A percentile compares a stretch with the other conserved stretches of the same genome.
phyloP scores from a whole-genome alignment of 2,888 invertebrate species.

The Andrena haemorrhoa region DNA sequence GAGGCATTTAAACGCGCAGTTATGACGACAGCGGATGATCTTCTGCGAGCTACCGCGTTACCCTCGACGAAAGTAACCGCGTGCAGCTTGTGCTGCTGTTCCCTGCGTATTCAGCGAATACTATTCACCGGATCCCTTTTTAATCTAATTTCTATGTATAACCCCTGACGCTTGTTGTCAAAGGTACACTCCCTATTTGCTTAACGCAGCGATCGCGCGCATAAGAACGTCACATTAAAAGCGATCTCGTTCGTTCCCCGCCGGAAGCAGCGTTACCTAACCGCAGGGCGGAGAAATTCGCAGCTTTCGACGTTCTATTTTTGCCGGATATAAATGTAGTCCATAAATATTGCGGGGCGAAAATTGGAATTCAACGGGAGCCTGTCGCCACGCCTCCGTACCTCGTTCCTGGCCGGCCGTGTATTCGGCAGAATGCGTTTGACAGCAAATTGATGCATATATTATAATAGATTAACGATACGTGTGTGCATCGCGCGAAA shows the following conservation, averaged over 20 bases:
- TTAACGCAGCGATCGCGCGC: not conserved
- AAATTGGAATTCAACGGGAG: constrained; percentile 53
- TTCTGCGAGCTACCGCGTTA: constrained; percentile 56
- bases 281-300: constrained; percentile 27
- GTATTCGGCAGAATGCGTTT: constrained; percentile 63
- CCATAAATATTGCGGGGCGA: constrained; percentile 50
- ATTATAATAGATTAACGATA: constrained; percentile 75
- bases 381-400: constrained; percentile 15
- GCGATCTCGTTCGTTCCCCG: not conserved
- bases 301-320: constrained; percentile 60
- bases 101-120: not conserved
- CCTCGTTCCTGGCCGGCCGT: not conserved
- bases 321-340: constrained; percentile 58
- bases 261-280: not conserved
- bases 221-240: constrained; percentile 11
- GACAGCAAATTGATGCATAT: constrained; percentile 73
- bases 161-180: too few relatives aligned
- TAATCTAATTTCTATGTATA: not conserved
- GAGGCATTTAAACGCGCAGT: constrained; percentile 63
- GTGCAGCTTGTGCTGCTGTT: not conserved
- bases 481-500: constrained; percentile 66
- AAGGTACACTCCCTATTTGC: constrained; percentile 18
- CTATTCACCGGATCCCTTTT: not conserved
- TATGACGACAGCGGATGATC: constrained; percentile 59
- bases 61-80: constrained; percentile 5